Conservation (phyloP, 1,140 invertebrate genomes). For the Catajapyx aquilonaris region DNA sequence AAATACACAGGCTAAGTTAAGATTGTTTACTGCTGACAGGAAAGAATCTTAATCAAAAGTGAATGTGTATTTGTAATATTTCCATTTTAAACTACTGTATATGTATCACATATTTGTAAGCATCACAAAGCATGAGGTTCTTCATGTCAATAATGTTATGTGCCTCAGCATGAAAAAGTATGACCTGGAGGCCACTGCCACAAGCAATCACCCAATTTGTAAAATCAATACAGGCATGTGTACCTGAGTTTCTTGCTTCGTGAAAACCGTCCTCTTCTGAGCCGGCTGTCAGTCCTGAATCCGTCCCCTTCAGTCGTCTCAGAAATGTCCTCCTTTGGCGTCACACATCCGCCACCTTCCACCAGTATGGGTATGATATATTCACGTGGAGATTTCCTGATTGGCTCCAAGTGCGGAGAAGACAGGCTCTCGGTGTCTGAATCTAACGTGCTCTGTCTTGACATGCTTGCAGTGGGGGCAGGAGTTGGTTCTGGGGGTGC, state of each 20-base stretch:
- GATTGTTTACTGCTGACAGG: too few species aligned
- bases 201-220: too few species aligned
- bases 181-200: too few species aligned
- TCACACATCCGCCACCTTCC: constrained; percentile 66
- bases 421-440: constrained; percentile 34
- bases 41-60: too few species aligned
- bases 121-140: too few species aligned
- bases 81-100: too few species aligned
- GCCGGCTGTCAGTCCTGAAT: constrained; percentile 11
- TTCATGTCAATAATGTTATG: too few species aligned
- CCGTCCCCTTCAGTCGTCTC: constrained; percentile 5
- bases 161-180: too few species aligned
- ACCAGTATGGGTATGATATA: constrained; percentile 80
- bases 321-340: constrained; percentile 24
- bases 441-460: constrained; percentile 41
- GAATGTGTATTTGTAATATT: too few species aligned
- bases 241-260: constrained; percentile 9
- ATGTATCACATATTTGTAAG: too few species aligned
- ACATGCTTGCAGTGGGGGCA: constrained; percentile 19
- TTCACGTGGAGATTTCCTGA: constrained; percentile 66
- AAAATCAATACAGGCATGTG: too few species aligned
- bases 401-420: constrained; percentile 38
- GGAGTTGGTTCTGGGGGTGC: constrained; percentile 4
- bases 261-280: constrained; percentile 11
- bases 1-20: too few species aligned